Evolutionary conservation across 1,140 invertebrate genomes (phyloP).

Genomic region (Mamestra configurata): DNA sequence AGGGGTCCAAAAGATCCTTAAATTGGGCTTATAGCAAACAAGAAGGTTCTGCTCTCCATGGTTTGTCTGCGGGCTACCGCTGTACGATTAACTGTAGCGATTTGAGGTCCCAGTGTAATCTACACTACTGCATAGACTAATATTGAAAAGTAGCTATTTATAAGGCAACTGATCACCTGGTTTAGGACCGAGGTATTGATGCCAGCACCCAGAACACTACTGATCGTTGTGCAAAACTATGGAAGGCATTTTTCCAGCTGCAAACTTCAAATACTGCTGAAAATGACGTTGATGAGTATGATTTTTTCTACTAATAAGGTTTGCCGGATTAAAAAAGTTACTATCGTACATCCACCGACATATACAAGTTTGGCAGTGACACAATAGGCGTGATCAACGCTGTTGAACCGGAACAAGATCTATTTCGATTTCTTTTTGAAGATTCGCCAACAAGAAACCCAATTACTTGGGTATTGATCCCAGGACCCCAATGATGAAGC

Average conservation of each 20-base stretch:
- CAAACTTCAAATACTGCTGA: no score
- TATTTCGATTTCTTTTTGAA: conserved; percentile 18
- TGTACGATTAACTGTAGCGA: background rate
- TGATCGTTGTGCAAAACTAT: no score
- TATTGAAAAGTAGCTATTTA: no score
- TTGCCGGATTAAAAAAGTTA: no score
- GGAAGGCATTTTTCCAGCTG: no score
- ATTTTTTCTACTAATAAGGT: no score
- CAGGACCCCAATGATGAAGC: background rate
- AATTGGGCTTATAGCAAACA: background rate
- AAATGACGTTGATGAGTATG: no score
- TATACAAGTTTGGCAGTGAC: background rate
- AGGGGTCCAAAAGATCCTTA: background rate
- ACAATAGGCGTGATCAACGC: conserved; percentile 22
- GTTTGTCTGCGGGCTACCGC: background rate
- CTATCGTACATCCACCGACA: background rate
- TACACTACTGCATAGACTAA: no score
- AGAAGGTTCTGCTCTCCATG: background rate
- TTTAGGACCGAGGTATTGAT: no score
- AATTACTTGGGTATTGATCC: conserved; percentile 3
- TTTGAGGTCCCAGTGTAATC: background rate
- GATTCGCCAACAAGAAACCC: conserved; percentile 11
- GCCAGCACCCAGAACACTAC: no score
- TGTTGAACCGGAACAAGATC: conserved; percentile 3
- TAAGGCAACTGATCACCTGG: no score